Base-by-base conservation (phyloP, 2,113 vertebrate species). In the Oncorhynchus mykiss region DNA sequence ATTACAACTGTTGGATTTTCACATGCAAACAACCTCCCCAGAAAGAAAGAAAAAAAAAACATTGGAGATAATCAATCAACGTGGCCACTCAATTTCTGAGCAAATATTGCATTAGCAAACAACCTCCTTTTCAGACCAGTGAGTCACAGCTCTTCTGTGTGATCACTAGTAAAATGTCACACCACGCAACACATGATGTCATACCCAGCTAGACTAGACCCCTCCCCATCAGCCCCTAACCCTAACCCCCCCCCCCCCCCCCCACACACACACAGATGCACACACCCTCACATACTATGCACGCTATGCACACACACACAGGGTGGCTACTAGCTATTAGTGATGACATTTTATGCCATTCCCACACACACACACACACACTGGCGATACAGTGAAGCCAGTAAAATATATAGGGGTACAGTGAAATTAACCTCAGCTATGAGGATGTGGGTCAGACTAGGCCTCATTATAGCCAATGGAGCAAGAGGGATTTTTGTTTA, bases 151-250 rank as follows among this genome's bases (percentile, higher is more conserved):
- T 45, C 39, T 11, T 45, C 39, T 45, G 39, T 45, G 2, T 11
- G 39, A 9, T 45, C 39, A 45, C 69, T 8, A 62, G 14, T 66
- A 48, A 72, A 77, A 75, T 64, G 29, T 64, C 66, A 68, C 66
- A 75, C 11, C 18, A 69, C 31, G n/a, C 20, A 9, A 45, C 14
- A 31, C 39, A 69, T 69, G 14, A 70, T 57, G 34, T 51, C 49
- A 18, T 54, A 51, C 22, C n/a, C 70, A 54, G 60, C 74, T 54
- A 67, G 72, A 27, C 39, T 3, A 67, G 22, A 65, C 48, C 25
- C 20, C 29, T 22, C 70, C 22, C 22, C 22, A 64, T 11, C 62
- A 60, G 16, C 4, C 57, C 14, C 73, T 16, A 31, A 34, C 67
- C 13, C 67, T 7, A 57, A 14, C 16, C 18, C 18, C 0, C 5